Percentiles rank a stretch among this genome's conserved stretches.
These are phyloP conservation scores for Leptoteleia sp. DNA, from an alignment of 1,140 invertebrate species.

Conservation along the genomic window DNA sequence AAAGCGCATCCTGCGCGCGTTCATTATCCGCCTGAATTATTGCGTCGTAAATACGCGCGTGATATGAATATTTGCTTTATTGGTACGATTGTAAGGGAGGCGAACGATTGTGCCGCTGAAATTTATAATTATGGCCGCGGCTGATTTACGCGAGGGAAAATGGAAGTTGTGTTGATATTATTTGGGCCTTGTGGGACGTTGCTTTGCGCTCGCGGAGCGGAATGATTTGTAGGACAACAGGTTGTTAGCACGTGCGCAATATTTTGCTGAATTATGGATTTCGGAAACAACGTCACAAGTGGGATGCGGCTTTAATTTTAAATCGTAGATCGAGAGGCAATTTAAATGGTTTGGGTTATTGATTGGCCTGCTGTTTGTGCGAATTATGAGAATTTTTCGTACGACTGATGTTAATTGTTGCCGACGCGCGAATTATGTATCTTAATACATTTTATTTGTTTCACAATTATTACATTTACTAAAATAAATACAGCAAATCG, in stretches of 20 bases:
- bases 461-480: no score
- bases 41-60: slow-evolving; percentile 51
- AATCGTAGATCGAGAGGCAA: neutral
- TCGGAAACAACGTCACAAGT: neutral
- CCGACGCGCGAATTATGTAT: no score
- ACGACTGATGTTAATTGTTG: no score
- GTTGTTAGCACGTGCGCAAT: slow-evolving; percentile 34
- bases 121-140: slow-evolving; percentile 49
- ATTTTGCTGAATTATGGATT: slow-evolving; percentile 12
- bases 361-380: no score
- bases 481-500: no score
- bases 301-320: neutral
- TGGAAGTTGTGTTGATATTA: slow-evolving; percentile 47
- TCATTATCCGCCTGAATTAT: slow-evolving; percentile 51
- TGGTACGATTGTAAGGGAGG: slow-evolving; percentile 43
- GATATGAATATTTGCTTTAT: slow-evolving; percentile 61
- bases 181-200: slow-evolving; percentile 27
- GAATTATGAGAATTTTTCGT: no score
- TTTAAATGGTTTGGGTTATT: no score
- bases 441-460: no score
- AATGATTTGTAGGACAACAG: slow-evolving; percentile 28
- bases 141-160: slow-evolving; percentile 42
- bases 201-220: neutral
- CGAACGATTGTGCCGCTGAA: slow-evolving; percentile 43
- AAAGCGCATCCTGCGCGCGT: slow-evolving; percentile 31